Evolutionary conservation across 2,113 vertebrate genomes (phyloP).

Genomic region (human (Homo sapiens)): DNA sequence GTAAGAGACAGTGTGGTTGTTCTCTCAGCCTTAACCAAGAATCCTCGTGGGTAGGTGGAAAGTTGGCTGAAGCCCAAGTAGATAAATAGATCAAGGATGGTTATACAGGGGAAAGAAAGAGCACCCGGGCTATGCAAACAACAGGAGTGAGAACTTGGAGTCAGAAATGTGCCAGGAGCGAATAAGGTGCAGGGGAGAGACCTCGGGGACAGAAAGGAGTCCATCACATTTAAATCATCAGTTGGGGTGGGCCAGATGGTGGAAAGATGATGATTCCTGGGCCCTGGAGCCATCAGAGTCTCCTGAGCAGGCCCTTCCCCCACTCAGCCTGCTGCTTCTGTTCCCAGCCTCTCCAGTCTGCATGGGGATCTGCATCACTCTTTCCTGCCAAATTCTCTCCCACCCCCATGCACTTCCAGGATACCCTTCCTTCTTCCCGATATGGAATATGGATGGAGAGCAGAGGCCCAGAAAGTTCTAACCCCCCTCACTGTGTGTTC

Average conservation of each 20-base stretch:
- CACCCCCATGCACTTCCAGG: neutral
- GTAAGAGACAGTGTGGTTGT: neutral
- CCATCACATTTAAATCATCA: neutral
- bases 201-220: rapidly evolving
- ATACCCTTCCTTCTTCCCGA: neutral
- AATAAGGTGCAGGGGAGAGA: neutral
- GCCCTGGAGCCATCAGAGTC: too few relatives aligned
- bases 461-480: neutral
- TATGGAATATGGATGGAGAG: neutral
- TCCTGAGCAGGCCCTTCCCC: too few relatives aligned
- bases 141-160: neutral
- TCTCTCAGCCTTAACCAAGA: neutral
- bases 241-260: too few relatives aligned
- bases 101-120: neutral
- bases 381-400: neutral
- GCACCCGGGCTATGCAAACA: rapidly evolving
- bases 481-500: neutral
- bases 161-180: neutral
- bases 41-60: neutral
- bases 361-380: neutral
- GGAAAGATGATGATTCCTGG: too few relatives aligned
- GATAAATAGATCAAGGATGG: neutral
- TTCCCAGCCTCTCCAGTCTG: neutral
- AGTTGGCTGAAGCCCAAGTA: neutral
- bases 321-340: rapidly evolving